These are phyloP conservation scores for Lagorchestes hirsutus DNA, from an alignment of 2,797 vertebrate species.

Conservation along the genomic window DNA sequence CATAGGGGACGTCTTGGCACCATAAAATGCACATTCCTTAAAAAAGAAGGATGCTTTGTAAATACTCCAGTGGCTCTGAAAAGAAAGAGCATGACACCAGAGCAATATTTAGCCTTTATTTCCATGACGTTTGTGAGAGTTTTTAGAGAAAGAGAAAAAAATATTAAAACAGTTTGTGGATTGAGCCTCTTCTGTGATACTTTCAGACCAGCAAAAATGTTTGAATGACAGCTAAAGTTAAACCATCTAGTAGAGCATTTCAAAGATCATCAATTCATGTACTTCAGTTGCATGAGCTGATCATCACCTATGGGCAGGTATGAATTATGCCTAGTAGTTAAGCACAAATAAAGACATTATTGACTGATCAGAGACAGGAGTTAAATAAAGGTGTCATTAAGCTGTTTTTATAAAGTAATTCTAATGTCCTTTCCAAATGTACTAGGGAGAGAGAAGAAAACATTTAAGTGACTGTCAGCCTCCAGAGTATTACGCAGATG, in stretches of 20 bases:
- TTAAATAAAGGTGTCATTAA: background rate
- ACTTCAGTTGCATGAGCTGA: background rate
- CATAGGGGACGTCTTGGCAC: background rate
- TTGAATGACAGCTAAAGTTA: background rate
- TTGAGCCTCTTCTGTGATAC: background rate
- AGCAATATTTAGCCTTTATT: background rate
- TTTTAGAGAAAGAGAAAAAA: background rate
- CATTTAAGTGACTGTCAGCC: background rate
- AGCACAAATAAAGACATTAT: background rate
- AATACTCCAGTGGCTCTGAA: background rate
- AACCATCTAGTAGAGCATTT: background rate
- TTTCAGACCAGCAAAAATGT: background rate
- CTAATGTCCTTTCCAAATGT: background rate
- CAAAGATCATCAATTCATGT: background rate
- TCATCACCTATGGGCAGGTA: background rate
- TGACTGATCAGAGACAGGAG: background rate
- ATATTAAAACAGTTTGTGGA: background rate
- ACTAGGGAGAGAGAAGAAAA: background rate
- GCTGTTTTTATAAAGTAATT: background rate
- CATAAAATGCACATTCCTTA: background rate
- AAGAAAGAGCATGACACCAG: background rate
- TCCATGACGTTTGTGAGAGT: background rate
- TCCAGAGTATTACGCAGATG: background rate
- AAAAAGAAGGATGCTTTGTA: conserved; percentile 6
- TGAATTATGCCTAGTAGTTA: background rate